These are phyloP conservation scores for Remorina albescens DNA, from an alignment of 2,797 vertebrate genomes.

Conservation along the genomic window DNA sequence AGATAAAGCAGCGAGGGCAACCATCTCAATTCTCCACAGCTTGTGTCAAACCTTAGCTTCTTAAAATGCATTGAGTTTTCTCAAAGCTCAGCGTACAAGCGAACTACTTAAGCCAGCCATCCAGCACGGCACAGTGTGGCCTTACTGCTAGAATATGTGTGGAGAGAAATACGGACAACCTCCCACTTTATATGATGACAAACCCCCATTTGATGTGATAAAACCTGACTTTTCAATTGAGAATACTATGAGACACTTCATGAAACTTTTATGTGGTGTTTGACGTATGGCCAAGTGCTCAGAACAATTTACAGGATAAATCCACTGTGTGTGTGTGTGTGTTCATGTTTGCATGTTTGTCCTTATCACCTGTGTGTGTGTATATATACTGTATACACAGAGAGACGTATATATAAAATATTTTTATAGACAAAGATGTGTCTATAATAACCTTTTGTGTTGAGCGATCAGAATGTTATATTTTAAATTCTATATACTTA, in stretches of 20 bases:
- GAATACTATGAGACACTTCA: slow-evolving; percentile 50
- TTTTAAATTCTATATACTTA: background rate
- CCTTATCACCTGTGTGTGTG: background rate
- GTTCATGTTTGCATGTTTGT: background rate
- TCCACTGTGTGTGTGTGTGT: slow-evolving; percentile 8
- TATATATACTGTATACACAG: slow-evolving; percentile 8
- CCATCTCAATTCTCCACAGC: slow-evolving; percentile 34
- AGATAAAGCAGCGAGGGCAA: slow-evolving; percentile 27
- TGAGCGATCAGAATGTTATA: background rate
- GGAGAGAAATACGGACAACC: slow-evolving; percentile 21
- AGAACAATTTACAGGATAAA: slow-evolving; percentile 35
- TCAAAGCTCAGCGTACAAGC: slow-evolving; percentile 26
- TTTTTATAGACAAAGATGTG: background rate
- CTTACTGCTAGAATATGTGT: slow-evolving; percentile 35
- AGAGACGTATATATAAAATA: background rate
- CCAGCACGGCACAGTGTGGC: slow-evolving; percentile 23
- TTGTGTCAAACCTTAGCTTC: slow-evolving; percentile 36
- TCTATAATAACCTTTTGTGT: background rate
- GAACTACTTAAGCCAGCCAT: slow-evolving; percentile 35
- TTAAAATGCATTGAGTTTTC: slow-evolving; percentile 64
- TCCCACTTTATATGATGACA: slow-evolving; percentile 53
- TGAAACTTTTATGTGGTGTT: slow-evolving; percentile 63
- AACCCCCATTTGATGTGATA: slow-evolving; percentile 64
- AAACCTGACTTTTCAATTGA: slow-evolving; percentile 65
- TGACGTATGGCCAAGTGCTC: slow-evolving; percentile 31